Conservation (phyloP, 1,140 invertebrate genomes). For the Hyphantria cunea region DNA sequence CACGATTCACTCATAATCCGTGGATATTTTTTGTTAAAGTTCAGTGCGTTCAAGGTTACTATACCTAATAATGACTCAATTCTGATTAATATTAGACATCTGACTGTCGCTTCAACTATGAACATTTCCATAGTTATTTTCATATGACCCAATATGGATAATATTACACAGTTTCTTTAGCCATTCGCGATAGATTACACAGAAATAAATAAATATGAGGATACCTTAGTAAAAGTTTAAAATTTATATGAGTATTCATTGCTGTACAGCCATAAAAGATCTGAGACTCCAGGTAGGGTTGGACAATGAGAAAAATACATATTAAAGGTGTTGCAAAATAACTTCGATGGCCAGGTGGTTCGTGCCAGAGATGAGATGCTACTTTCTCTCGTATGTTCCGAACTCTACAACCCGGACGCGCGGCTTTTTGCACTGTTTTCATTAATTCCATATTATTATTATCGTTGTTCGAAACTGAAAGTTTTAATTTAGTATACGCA, state of each 20-base stretch:
- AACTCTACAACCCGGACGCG: slow-evolving; percentile 56
- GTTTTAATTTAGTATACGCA: slow-evolving; percentile 55
- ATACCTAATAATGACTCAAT: slow-evolving; percentile 12
- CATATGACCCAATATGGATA: not conserved
- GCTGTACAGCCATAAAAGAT: slow-evolving; percentile 32
- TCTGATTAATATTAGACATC: not conserved
- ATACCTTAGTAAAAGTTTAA: slow-evolving; percentile 23
- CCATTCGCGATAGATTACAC: too few relatives aligned
- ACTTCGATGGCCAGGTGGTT: slow-evolving; percentile 37
- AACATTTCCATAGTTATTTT: not conserved
- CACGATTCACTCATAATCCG: slow-evolving; percentile 17
- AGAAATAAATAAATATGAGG: not conserved
- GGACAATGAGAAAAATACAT: slow-evolving; percentile 51
- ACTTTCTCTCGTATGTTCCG: slow-evolving; percentile 63
- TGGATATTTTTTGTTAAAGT: slow-evolving; percentile 12
- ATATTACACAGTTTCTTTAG: too few relatives aligned
- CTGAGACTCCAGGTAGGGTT: slow-evolving; percentile 24
- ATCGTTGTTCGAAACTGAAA: slow-evolving; percentile 64
- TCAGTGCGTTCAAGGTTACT: slow-evolving; percentile 18
- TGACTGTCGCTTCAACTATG: not conserved
- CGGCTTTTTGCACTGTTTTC: slow-evolving; percentile 68
- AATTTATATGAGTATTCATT: slow-evolving; percentile 39
- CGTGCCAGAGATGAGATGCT: slow-evolving; percentile 53
- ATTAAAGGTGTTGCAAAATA: slow-evolving; percentile 58
- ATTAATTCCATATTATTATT: slow-evolving; percentile 68